These are phyloP conservation scores for Aricia artaxerxes DNA, from an alignment of 2,888 invertebrate species.

Conservation along the genomic window DNA sequence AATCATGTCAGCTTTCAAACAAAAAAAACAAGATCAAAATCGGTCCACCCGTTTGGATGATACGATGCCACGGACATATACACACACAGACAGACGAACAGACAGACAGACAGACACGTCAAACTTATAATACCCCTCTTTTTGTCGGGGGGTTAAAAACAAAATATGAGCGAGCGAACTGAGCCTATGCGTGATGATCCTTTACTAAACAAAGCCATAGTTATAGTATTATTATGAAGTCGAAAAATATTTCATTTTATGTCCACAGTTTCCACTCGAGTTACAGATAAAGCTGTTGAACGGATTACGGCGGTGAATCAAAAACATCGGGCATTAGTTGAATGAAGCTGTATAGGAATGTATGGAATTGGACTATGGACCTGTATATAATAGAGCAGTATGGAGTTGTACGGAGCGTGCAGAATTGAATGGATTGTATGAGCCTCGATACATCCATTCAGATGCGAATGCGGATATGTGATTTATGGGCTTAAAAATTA, in stretches of 20 bases:
- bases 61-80: too few species aligned
- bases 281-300: slow-evolving; percentile 18
- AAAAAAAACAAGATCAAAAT: too few species aligned
- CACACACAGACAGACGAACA: too few species aligned
- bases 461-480: slow-evolving; percentile 6
- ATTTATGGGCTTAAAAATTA: not conserved
- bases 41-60: too few species aligned
- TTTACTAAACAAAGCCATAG: too few species aligned
- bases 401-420: not conserved
- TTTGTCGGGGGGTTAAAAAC: too few species aligned
- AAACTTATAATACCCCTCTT: too few species aligned
- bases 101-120: too few species aligned
- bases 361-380: not conserved
- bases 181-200: too few species aligned
- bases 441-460: slow-evolving; percentile 18
- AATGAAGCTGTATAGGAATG: slow-evolving; percentile 7
- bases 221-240: not conserved
- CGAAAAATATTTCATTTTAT: not conserved
- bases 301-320: slow-evolving; percentile 44
- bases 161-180: too few species aligned
- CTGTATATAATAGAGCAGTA: slow-evolving; percentile 5
- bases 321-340: slow-evolving; percentile 37
- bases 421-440: slow-evolving; percentile 11
- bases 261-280: slow-evolving; percentile 3
- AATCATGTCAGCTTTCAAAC: too few species aligned